A percentile compares a stretch with the other conserved stretches of the same genome.
Evolutionary conservation across 2,113 vertebrate species (phyloP).

Genomic region (Rana temporaria): DNA sequence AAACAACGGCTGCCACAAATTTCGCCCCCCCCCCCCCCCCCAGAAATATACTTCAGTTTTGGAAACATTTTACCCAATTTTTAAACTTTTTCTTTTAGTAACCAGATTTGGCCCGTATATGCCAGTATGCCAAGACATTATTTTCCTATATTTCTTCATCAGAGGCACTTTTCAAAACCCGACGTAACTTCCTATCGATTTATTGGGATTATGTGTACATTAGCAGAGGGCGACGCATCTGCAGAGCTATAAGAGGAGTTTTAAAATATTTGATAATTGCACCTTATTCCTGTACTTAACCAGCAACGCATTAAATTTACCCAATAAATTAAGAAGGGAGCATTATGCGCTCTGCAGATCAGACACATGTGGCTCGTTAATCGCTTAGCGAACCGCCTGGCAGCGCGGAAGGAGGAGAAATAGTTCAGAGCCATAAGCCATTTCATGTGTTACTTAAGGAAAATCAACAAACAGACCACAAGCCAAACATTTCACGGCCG

Average conservation of each 20-base stretch:
- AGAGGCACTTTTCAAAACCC: background rate
- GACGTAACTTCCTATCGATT: slow-evolving; percentile 33
- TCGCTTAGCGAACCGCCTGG: slow-evolving; percentile 27
- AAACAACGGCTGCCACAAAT: background rate
- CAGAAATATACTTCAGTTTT: no score
- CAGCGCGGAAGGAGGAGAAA: slow-evolving; percentile 33
- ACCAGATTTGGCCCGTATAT: no score
- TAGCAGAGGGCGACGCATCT: slow-evolving; percentile 30
- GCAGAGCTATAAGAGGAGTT: slow-evolving; percentile 31
- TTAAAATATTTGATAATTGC: slow-evolving; percentile 47
- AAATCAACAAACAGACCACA: slow-evolving; percentile 55
- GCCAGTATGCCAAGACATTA: background rate
- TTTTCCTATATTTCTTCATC: background rate
- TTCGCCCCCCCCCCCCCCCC: background rate
- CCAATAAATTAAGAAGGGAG: slow-evolving; percentile 44
- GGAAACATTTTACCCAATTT: no score
- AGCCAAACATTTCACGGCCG: slow-evolving; percentile 49
- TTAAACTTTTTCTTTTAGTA: no score
- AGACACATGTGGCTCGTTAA: slow-evolving; percentile 54
- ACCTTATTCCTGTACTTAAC: slow-evolving; percentile 57
- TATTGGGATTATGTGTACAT: slow-evolving; percentile 49
- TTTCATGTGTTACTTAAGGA: slow-evolving; percentile 57
- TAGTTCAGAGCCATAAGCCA: slow-evolving; percentile 42
- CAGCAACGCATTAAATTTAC: slow-evolving; percentile 48
- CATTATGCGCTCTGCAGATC: slow-evolving; percentile 40